Evolutionary conservation across 1,140 invertebrate species (phyloP), one percentile per base, ranked within the genome.

Genomic region (Tetraneura akinire): DNA sequence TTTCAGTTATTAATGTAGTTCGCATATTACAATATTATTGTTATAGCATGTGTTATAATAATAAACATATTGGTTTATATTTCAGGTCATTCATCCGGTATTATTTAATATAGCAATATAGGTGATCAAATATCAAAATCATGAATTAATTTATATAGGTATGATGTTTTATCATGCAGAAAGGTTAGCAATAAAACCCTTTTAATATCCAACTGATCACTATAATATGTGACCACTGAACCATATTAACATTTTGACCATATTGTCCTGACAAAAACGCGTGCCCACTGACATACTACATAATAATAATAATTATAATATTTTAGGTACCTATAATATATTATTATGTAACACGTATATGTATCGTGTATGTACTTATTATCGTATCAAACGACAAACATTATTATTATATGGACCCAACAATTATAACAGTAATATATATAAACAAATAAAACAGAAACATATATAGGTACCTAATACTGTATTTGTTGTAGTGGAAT

Each of bases 51-150:
- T 64, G 60, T 64, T 16, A 37, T 37, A n/a, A 18, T 64, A 16
- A 37, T 37, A 18, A 64, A n/a, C 26, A 64, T 64, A 64, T 37
- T 64, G 57, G 37, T 64, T 64, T 37, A 62, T 62, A 23, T 66
- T 66, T 66, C 18, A 16, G n/a, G 10, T n/a, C 29, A 42, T 0
- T 32, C 62, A 23, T 66, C 62, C 29, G 62, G 62, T 37, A 14
- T 45, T 42, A 42, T 45, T 42, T 68, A 42, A 68, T 68, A 55
- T 37, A 53, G 51, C 45, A 42, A 68, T 68, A 55, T 37, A 53
- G 51, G 71, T 26, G 49, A 53, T 74, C 71, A 37, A 74, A 42
- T 74, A 53, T 74, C 49, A 74, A 55, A 74, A 74, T 74, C 71
- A 74, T 74, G 55, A 74, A 51, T 74, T 32, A 37, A 11, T n/a